Percentiles rank a stretch among this genome's conserved stretches.
phyloP scores from a whole-genome alignment of 1,140 invertebrate genomes.

The Holcopasites calliopsidis region DNA sequence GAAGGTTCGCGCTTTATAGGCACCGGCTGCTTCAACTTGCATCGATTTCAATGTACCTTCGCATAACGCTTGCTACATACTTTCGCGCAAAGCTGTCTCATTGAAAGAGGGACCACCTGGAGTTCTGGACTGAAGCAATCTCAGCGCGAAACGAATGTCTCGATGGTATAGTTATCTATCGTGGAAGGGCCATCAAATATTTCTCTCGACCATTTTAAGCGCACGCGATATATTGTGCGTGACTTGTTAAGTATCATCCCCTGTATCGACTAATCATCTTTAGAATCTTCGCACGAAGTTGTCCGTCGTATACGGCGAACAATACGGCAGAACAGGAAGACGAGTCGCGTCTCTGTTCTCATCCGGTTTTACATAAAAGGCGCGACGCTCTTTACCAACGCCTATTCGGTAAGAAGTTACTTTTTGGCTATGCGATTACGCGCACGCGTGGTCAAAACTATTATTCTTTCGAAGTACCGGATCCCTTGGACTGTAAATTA shows the following conservation, averaged over 20 bases:
- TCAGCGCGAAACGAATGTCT: too few relatives aligned
- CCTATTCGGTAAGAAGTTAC: background rate
- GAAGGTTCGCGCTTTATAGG: constrained; percentile 12
- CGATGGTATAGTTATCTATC: too few relatives aligned
- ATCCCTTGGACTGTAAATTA: background rate
- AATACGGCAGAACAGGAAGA: background rate
- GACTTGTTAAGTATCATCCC: too few relatives aligned
- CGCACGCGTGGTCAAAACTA: background rate
- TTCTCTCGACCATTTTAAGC: too few relatives aligned
- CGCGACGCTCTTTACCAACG: background rate
- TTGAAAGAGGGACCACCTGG: too few relatives aligned
- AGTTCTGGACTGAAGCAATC: too few relatives aligned
- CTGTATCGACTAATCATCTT: background rate
- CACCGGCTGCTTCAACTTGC: background rate
- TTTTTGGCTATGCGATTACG: background rate
- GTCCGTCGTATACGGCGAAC: constrained; percentile 7
- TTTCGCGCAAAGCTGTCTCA: too few relatives aligned
- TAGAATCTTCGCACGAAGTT: background rate
- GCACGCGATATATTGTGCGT: too few relatives aligned
- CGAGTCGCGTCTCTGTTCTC: background rate
- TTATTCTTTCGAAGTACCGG: background rate
- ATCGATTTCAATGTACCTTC: too few relatives aligned
- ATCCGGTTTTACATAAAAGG: constrained; percentile 32
- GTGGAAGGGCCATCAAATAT: too few relatives aligned
- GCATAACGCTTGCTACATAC: too few relatives aligned